Conservation (phyloP, 2,797 vertebrate species). For the Hyperoplus immaculatus region DNA sequence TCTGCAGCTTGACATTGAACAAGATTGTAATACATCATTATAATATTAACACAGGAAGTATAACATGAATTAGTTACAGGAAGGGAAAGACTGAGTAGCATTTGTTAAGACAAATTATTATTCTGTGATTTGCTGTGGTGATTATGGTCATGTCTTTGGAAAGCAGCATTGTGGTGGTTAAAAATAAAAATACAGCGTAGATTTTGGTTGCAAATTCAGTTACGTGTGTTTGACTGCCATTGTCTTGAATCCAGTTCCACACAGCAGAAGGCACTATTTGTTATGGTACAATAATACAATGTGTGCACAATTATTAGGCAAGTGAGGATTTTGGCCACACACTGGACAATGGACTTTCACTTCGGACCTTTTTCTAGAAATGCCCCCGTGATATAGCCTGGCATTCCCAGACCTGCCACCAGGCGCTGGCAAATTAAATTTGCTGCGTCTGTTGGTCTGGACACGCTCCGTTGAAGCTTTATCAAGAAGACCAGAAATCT, state of each 20-base stretch:
- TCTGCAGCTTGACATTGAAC: background rate
- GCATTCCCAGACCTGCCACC: no score
- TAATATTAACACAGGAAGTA: background rate
- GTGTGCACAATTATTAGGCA: no score
- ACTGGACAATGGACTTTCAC: no score
- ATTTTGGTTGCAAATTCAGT: background rate
- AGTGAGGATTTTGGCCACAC: no score
- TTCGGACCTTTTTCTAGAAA: no score
- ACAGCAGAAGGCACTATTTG: background rate
- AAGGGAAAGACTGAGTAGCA: background rate
- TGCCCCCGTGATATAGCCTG: no score
- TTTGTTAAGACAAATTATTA: background rate
- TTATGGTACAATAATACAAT: background rate
- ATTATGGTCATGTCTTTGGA: background rate
- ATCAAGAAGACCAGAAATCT: no score
- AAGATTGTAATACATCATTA: background rate
- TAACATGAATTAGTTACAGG: background rate
- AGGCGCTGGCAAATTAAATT: no score
- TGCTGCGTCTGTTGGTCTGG: no score
- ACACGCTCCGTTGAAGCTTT: no score
- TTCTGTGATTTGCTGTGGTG: no score
- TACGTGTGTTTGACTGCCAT: background rate
- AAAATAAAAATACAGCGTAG: background rate
- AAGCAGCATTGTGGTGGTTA: background rate
- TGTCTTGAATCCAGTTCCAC: background rate